Evolutionary conservation across 2,888 invertebrate species (phyloP).

Genomic region (Empis livida): DNA sequence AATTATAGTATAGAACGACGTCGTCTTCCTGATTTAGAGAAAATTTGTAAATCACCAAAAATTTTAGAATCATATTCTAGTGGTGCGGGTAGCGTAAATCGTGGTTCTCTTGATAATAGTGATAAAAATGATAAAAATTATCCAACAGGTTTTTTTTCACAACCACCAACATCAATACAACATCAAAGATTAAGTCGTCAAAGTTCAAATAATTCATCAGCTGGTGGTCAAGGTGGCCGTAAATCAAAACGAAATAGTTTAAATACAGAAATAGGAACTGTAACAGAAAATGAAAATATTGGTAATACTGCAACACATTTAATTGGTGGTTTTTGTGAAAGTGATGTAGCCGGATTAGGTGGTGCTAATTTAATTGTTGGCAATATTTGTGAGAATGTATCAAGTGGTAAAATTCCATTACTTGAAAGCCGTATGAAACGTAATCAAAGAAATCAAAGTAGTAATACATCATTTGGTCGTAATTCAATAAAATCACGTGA

Average conservation of each 20-base stretch:
- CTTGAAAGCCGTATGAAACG: slow-evolving; percentile 31
- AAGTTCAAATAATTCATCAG: slow-evolving; percentile 8
- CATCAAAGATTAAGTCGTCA: slow-evolving; percentile 7
- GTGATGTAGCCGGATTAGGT: neutral
- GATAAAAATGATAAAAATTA: slow-evolving; percentile 1
- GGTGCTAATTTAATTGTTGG: no score
- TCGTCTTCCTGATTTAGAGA: slow-evolving; percentile 31
- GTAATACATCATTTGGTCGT: slow-evolving; percentile 27
- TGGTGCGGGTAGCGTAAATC: neutral
- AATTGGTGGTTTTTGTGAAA: neutral
- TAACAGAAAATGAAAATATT: no score
- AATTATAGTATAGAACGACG: slow-evolving; percentile 19
- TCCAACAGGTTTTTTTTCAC: slow-evolving; percentile 10
- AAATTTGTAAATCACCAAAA: slow-evolving; percentile 29
- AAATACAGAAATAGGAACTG: no score
- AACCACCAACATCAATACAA: slow-evolving; percentile 14
- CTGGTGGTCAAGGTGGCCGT: neutral
- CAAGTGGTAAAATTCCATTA: slow-evolving; percentile 29
- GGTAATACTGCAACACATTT: neutral
- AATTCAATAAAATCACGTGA: slow-evolving; percentile 34
- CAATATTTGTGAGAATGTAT: neutral
- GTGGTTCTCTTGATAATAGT: no score
- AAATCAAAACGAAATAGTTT: no score
- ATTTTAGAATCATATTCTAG: slow-evolving; percentile 20
- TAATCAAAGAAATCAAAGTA: slow-evolving; percentile 23